A percentile compares a stretch with the other conserved stretches of the same genome.
These are phyloP conservation scores for Cantharis rufa DNA, from an alignment of 2,888 invertebrate genomes.

Conservation along the genomic window DNA sequence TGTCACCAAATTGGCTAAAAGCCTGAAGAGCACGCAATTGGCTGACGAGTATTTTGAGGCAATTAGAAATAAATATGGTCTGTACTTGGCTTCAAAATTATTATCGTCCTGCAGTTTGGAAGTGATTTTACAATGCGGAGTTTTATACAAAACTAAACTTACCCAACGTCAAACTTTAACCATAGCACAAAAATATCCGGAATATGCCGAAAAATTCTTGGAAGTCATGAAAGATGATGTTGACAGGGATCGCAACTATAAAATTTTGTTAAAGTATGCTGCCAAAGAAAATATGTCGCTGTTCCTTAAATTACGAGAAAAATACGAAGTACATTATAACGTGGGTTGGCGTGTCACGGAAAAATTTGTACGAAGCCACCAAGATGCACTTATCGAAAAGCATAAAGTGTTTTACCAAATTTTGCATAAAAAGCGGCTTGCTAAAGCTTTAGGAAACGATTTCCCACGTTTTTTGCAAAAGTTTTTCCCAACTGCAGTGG, in stretches of 20 bases:
- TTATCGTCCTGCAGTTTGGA: slow-evolving; percentile 16
- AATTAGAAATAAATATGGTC: slow-evolving; percentile 22
- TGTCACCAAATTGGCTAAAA: slow-evolving; percentile 15
- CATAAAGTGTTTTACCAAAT: background rate
- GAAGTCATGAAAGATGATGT: background rate
- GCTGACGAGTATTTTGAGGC: slow-evolving; percentile 22
- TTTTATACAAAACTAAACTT: slow-evolving; percentile 14
- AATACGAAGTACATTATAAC: slow-evolving; percentile 6
- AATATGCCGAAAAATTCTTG: slow-evolving; percentile 14
- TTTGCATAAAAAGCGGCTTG: slow-evolving; percentile 9
- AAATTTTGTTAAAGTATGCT: slow-evolving; percentile 4
- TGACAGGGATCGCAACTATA: background rate
- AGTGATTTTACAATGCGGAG: slow-evolving; percentile 15
- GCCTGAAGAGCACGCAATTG: slow-evolving; percentile 8
- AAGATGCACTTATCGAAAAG: slow-evolving; percentile 12
- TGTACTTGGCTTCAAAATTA: slow-evolving; percentile 22
- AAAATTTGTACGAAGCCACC: slow-evolving; percentile 14
- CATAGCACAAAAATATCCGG: slow-evolving; percentile 17
- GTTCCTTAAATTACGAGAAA: slow-evolving; percentile 16
- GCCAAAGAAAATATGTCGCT: slow-evolving; percentile 5
- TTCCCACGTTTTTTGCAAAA: slow-evolving; percentile 13
- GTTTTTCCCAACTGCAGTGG: slow-evolving; percentile 7
- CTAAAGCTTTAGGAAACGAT: slow-evolving; percentile 9
- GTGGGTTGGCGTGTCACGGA: slow-evolving; percentile 23
- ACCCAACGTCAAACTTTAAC: slow-evolving; percentile 8